phyloP scores from a whole-genome alignment of 2,113 vertebrate species.

The Rostratula benghalensis region DNA sequence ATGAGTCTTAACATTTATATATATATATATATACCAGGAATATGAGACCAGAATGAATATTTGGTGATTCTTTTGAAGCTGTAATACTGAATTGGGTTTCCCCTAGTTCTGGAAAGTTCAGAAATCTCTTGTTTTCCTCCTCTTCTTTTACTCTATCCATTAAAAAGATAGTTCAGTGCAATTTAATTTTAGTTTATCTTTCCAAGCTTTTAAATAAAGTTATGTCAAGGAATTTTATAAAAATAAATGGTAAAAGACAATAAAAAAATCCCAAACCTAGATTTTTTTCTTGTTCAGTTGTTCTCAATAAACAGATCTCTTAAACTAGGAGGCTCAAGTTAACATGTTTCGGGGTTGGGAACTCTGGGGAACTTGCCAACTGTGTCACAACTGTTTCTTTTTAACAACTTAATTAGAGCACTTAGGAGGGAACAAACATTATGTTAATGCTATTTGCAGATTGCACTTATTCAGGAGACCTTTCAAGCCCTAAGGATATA shows the following conservation, averaged over 20 bases:
- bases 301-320: background rate
- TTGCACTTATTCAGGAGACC: background rate
- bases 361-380: background rate
- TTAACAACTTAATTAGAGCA: background rate
- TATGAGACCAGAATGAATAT: background rate
- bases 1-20: background rate
- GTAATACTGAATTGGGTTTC: background rate
- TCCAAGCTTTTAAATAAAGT: background rate
- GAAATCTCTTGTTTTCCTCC: background rate
- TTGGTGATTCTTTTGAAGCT: background rate
- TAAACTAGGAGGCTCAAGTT: accelerated
- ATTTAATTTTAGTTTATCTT: background rate
- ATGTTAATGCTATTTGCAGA: background rate
- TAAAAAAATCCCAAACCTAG: background rate
- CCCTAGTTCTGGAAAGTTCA: background rate
- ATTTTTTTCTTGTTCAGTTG: background rate
- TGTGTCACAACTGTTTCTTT: background rate
- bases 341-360: background rate
- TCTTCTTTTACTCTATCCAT: background rate
- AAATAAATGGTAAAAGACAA: accelerated
- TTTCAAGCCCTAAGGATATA: background rate
- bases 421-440: background rate
- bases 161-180: background rate
- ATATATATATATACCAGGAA: background rate
- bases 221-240: background rate